A percentile compares a stretch with the other conserved stretches of the same genome.
Evolutionary conservation across 1,140 invertebrate genomes (phyloP).

Genomic region (Pomacea maculata): DNA sequence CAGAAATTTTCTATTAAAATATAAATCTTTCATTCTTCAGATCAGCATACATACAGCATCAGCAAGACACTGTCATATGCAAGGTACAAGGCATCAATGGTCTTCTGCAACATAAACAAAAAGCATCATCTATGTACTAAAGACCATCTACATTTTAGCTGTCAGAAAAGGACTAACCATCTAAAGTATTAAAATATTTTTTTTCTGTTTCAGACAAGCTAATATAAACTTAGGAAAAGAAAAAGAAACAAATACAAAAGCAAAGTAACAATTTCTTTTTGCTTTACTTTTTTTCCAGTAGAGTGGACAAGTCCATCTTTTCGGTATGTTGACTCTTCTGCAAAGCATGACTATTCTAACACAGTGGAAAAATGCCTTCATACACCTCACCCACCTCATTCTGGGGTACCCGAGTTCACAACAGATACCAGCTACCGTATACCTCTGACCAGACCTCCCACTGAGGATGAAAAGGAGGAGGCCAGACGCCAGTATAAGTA

Average conservation of each 20-base stretch:
- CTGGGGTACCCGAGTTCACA: neutral
- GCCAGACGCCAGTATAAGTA: constrained; percentile 51
- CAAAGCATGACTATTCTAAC: constrained; percentile 45
- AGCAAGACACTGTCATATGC: neutral
- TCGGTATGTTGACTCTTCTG: constrained; percentile 54
- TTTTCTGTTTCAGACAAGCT: no score
- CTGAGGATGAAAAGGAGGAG: constrained; percentile 43
- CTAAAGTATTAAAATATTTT: no score
- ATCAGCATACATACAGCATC: neutral
- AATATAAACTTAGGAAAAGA: no score
- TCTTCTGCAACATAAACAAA: no score
- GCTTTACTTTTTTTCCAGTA: constrained; percentile 32
- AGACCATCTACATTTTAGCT: no score
- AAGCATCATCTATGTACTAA: no score
- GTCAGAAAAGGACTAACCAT: no score
- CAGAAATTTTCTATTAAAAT: neutral
- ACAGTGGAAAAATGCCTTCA: constrained; percentile 46
- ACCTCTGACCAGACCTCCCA: neutral
- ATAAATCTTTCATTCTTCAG: neutral
- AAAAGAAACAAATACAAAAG: neutral
- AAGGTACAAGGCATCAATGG: no score
- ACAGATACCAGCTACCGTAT: constrained; percentile 14
- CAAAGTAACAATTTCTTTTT: neutral
- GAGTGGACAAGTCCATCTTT: constrained; percentile 56
- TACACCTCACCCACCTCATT: constrained; percentile 42